Conservation (phyloP, 2,888 invertebrate genomes). For the Eremobia ochroleuca region DNA sequence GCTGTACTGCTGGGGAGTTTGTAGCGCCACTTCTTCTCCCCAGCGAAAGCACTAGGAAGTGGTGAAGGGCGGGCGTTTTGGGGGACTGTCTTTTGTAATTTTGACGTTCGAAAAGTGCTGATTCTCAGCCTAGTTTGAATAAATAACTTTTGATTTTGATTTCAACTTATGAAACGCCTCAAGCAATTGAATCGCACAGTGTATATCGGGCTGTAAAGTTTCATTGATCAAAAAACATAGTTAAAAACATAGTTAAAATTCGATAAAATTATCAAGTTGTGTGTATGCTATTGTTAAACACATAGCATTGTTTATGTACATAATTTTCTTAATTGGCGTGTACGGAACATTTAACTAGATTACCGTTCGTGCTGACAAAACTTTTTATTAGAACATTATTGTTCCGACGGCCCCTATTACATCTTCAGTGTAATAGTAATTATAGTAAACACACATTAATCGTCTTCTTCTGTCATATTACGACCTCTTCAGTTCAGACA, state of each 20-base stretch:
- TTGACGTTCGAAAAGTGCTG: too few relatives aligned
- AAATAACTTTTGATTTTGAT: too few relatives aligned
- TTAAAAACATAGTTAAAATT: background rate
- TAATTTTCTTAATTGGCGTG: constrained; percentile 1
- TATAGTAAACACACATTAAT: constrained; percentile 5
- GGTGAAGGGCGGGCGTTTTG: too few relatives aligned
- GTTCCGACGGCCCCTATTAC: background rate
- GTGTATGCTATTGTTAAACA: background rate
- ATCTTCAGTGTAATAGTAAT: constrained; percentile 6
- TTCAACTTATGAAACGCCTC: background rate
- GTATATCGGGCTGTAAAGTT: too few relatives aligned
- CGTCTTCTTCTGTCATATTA: constrained; percentile 20
- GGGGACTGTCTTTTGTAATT: too few relatives aligned
- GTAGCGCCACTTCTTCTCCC: too few relatives aligned
- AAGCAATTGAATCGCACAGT: background rate
- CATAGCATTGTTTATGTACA: background rate
- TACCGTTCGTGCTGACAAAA: constrained; percentile 13
- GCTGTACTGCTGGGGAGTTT: too few relatives aligned
- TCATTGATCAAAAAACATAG: background rate
- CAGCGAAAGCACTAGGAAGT: too few relatives aligned
- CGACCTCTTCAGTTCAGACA: constrained; percentile 36
- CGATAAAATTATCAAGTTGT: background rate
- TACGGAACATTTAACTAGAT: constrained; percentile 21
- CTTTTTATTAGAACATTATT: constrained; percentile 31
- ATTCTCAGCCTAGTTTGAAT: too few relatives aligned